These are phyloP conservation scores for Drosophila gunungcola DNA, from an alignment of 1,140 invertebrate species.

Conservation along the genomic window DNA sequence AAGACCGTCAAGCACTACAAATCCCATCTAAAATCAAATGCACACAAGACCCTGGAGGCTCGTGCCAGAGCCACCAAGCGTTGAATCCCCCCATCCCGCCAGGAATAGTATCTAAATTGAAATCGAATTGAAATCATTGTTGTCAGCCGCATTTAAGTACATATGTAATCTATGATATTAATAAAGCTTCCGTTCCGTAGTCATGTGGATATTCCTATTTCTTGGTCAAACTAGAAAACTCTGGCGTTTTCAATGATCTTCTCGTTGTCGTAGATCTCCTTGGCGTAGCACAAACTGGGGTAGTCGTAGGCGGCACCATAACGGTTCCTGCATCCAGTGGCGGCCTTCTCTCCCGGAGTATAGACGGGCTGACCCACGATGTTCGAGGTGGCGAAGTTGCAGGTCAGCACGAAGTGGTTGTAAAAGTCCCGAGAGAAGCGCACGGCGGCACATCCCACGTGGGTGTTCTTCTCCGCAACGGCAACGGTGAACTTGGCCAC, in stretches of 20 bases:
- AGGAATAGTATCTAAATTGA: background rate
- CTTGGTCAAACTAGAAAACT: slow-evolving; percentile 13
- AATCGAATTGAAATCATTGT: background rate
- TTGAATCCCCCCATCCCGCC: background rate
- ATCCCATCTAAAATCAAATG: slow-evolving; percentile 41
- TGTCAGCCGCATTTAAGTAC: slow-evolving; percentile 3
- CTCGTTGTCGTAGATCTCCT: slow-evolving; percentile 73
- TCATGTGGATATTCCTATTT: background rate
- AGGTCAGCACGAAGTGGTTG: slow-evolving; percentile 67
- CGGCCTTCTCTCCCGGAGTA: slow-evolving; percentile 6
- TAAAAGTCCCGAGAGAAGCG: slow-evolving; percentile 56
- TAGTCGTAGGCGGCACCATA: slow-evolving; percentile 9
- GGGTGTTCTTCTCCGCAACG: slow-evolving; percentile 62
- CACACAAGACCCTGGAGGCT: slow-evolving; percentile 40
- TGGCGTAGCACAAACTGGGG: slow-evolving; percentile 59
- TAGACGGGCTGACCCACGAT: slow-evolving; percentile 52
- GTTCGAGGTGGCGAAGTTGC: slow-evolving; percentile 59
- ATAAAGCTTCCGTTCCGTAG: slow-evolving; percentile 12
- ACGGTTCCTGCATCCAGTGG: slow-evolving; percentile 6
- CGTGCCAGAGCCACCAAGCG: slow-evolving; percentile 16
- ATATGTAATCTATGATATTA: background rate
- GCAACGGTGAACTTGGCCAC: slow-evolving; percentile 59
- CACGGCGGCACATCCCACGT: slow-evolving; percentile 63
- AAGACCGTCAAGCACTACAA: slow-evolving; percentile 42
- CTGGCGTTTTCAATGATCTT: slow-evolving; percentile 47